A percentile compares a stretch with the other conserved stretches of the same genome.
phyloP scores from a whole-genome alignment of 2,113 vertebrate genomes.

The Diadophis punctatus region DNA sequence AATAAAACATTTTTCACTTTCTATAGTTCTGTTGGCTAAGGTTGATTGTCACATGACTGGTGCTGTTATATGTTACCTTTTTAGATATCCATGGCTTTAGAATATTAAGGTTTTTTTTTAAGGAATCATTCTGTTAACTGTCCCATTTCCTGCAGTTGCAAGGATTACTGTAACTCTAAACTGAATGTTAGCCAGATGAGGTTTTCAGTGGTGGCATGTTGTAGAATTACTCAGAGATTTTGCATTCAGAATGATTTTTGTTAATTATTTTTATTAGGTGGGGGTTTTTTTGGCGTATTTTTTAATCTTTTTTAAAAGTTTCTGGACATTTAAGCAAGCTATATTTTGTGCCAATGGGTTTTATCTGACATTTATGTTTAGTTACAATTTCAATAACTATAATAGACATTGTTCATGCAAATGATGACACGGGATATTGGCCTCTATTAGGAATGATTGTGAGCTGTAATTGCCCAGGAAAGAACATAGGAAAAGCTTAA shows the following conservation, averaged over 20 bases:
- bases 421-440: background rate
- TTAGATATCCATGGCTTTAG: constrained; percentile 46
- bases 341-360: background rate
- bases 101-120: constrained; percentile 45
- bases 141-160: constrained; percentile 42
- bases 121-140: constrained; percentile 45
- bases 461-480: background rate
- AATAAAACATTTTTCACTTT: constrained; percentile 33
- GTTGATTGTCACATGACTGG: constrained; percentile 12
- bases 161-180: constrained; percentile 29
- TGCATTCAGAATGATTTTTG: background rate
- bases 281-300: too few relatives aligned
- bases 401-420: background rate
- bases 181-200: constrained; percentile 36
- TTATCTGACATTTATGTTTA: background rate
- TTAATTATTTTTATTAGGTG: background rate
- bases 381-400: fast-evolving
- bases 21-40: constrained; percentile 2
- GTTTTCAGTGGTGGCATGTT: constrained; percentile 29
- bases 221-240: constrained; percentile 37
- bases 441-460: background rate
- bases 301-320: constrained; percentile 1
- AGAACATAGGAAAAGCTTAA: background rate
- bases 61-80: constrained; percentile 42
- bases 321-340: constrained; percentile 24